phyloP scores from a whole-genome alignment of 2,888 invertebrate genomes.

The Euplagia quadripunctaria region DNA sequence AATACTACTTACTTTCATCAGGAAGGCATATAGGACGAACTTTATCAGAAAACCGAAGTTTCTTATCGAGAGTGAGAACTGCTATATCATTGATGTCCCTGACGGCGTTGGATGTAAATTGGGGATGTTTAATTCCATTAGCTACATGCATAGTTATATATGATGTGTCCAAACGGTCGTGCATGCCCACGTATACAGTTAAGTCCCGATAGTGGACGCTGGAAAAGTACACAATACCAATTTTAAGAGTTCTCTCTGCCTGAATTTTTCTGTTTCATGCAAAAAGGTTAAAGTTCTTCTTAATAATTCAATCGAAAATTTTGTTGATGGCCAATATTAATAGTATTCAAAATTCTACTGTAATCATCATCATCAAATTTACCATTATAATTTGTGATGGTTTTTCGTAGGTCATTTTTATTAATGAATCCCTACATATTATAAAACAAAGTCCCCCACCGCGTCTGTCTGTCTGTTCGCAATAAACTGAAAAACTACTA shows the following conservation, averaged over 20 bases:
- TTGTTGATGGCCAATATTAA: too few relatives aligned
- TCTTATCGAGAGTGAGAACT: slow-evolving; percentile 79
- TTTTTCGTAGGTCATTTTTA: neutral
- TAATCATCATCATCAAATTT: neutral
- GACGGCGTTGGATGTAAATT: slow-evolving; percentile 84
- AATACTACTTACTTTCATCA: slow-evolving; percentile 57
- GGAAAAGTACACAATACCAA: slow-evolving; percentile 28
- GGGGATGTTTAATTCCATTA: slow-evolving; percentile 79
- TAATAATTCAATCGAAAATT: too few relatives aligned
- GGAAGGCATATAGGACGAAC: slow-evolving; percentile 86
- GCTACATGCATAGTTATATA: slow-evolving; percentile 63
- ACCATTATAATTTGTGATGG: neutral
- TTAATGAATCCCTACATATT: too few relatives aligned
- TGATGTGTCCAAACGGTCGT: slow-evolving; percentile 77
- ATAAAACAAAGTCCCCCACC: too few relatives aligned
- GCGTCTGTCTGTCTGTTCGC: too few relatives aligned
- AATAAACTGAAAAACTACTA: too few relatives aligned
- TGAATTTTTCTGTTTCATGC: neutral
- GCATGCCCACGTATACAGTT: slow-evolving; percentile 82
- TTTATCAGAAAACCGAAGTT: slow-evolving; percentile 76
- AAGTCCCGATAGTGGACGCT: slow-evolving; percentile 78
- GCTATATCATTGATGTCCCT: slow-evolving; percentile 88
- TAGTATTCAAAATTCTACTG: neutral
- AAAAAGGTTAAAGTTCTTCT: neutral
- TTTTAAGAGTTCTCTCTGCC: neutral